Evolutionary conservation across 2,113 vertebrate species (phyloP).

Genomic region (Noctilio leporinus): DNA sequence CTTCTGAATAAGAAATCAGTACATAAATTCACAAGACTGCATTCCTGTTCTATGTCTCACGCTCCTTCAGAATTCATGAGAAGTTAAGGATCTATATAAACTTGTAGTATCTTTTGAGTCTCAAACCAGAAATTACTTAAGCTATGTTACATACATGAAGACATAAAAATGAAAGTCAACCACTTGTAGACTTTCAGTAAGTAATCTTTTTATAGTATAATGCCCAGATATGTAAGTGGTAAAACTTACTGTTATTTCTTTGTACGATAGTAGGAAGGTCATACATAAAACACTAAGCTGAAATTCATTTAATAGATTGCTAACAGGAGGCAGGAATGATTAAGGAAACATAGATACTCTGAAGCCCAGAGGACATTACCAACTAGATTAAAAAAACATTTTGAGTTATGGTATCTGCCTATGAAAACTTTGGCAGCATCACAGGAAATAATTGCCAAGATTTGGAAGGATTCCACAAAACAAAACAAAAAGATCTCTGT

Average conservation of each 20-base stretch:
- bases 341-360: conserved; percentile 17
- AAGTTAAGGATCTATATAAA: conserved; percentile 37
- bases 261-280: neutral
- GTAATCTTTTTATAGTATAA: conserved; percentile 22
- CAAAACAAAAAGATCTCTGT: neutral
- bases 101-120: neutral
- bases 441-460: conserved; percentile 32
- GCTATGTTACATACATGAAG: neutral
- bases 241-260: neutral
- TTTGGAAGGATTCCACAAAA: conserved; percentile 38
- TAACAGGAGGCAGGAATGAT: conserved; percentile 35
- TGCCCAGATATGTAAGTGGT: neutral
- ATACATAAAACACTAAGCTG: neutral
- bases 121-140: conserved; percentile 25
- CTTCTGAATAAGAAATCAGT: neutral
- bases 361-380: conserved; percentile 27
- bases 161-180: conserved; percentile 38
- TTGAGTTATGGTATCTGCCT: conserved; percentile 40
- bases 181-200: conserved; percentile 29
- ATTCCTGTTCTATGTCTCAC: neutral
- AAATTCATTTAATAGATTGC: conserved; percentile 30
- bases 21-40: neutral
- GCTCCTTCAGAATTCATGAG: neutral
- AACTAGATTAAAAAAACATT: conserved; percentile 53
- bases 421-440: conserved; percentile 44